Conservation (phyloP, 2,888 invertebrate species). For the Melinaea marsaeus region DNA sequence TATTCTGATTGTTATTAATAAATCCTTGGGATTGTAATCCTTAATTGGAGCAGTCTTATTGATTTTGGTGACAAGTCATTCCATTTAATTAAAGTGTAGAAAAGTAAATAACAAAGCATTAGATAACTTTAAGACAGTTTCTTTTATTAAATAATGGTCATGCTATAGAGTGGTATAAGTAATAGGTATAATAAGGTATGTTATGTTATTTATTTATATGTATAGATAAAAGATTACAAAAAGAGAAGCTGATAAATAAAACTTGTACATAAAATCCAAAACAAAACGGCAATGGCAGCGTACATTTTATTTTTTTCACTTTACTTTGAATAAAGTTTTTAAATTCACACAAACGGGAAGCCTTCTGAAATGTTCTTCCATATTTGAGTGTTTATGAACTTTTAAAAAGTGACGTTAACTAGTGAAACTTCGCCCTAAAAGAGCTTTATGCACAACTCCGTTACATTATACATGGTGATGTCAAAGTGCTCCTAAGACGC, state of each 20-base stretch:
- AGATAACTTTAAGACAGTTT: too few relatives aligned
- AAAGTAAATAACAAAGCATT: too few relatives aligned
- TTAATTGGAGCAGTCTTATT: too few relatives aligned
- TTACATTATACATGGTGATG: conserved; percentile 27
- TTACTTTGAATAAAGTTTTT: conserved; percentile 24
- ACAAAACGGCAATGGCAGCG: background rate
- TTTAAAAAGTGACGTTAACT: conserved; percentile 33
- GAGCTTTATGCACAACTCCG: conserved; percentile 24
- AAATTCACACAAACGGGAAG: conserved; percentile 22
- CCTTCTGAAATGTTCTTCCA: conserved; percentile 26
- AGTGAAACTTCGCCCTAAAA: conserved; percentile 29
- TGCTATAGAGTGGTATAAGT: background rate
- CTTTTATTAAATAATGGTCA: too few relatives aligned
- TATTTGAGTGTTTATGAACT: conserved; percentile 30
- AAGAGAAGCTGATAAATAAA: too few relatives aligned
- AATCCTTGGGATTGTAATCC: too few relatives aligned
- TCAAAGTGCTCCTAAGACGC: conserved; percentile 19
- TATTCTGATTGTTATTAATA: too few relatives aligned
- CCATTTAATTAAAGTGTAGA: too few relatives aligned
- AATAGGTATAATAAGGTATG: background rate
- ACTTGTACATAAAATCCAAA: too few relatives aligned
- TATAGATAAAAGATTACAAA: background rate
- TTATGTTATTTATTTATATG: background rate
- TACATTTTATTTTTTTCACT: conserved; percentile 7
- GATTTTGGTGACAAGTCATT: too few relatives aligned